These are phyloP conservation scores for Mallotus villosus DNA, from an alignment of 2,797 vertebrate species.

Conservation along the genomic window DNA sequence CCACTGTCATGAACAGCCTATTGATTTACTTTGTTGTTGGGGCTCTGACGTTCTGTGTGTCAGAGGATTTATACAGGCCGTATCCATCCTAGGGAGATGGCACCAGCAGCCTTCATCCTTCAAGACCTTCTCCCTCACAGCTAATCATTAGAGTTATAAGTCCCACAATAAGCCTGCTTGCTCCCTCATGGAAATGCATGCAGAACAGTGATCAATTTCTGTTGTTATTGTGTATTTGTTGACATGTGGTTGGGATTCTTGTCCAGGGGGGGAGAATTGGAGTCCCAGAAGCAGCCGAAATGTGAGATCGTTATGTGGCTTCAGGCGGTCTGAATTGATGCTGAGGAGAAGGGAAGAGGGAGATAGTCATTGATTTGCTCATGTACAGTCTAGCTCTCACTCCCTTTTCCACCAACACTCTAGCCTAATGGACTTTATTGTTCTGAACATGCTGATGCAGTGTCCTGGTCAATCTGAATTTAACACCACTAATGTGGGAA, in stretches of 20 bases:
- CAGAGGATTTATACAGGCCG: constrained; percentile 16
- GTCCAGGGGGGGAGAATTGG: not conserved
- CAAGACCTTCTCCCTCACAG: not conserved
- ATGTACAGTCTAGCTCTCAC: constrained; percentile 43
- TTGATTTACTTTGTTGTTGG: constrained; percentile 38
- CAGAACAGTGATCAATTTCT: not conserved
- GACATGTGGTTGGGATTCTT: no score
- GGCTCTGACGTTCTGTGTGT: constrained; percentile 22
- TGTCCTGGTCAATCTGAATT: constrained; percentile 49
- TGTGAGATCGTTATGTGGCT: constrained; percentile 41
- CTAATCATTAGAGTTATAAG: not conserved
- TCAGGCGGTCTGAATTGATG: constrained; percentile 41
- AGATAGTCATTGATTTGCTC: constrained; percentile 47
- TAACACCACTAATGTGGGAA: constrained; percentile 46
- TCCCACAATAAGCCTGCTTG: no score
- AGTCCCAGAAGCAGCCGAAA: not conserved
- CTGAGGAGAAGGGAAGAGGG: constrained; percentile 16
- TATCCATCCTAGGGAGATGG: constrained; percentile 22
- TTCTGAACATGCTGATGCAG: constrained; percentile 45
- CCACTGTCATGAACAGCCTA: constrained; percentile 4
- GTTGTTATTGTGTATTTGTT: not conserved
- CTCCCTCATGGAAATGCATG: not conserved
- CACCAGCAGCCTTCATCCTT: not conserved
- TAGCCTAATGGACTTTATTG: constrained; percentile 33
- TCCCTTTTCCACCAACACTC: constrained; percentile 32